These are phyloP conservation scores for Drosophila sucinea DNA, from an alignment of 1,140 invertebrate genomes.

Conservation along the genomic window DNA sequence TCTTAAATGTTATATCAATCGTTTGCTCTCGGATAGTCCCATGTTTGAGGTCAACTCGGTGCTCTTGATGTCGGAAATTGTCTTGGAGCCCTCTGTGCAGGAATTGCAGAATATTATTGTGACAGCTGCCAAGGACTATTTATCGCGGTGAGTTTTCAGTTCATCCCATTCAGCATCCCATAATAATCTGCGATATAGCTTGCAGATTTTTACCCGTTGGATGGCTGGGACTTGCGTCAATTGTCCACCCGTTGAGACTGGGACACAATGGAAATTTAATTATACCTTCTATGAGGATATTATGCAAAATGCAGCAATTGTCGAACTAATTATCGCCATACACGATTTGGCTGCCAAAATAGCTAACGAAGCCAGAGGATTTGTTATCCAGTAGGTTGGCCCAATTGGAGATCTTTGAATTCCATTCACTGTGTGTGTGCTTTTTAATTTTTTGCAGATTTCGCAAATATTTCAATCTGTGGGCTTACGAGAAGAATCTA, in stretches of 20 bases:
- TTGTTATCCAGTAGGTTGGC: constrained; percentile 62
- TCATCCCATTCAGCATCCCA: background rate
- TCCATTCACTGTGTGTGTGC: background rate
- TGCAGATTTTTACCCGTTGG: constrained; percentile 92
- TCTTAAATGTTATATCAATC: constrained; percentile 87
- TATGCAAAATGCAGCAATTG: constrained; percentile 85
- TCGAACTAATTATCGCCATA: constrained; percentile 59
- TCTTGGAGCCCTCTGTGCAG: constrained; percentile 88
- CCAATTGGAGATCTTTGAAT: background rate
- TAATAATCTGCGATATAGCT: constrained; percentile 75
- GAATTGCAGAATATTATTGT: constrained; percentile 91
- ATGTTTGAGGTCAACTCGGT: constrained; percentile 91
- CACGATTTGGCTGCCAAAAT: constrained; percentile 58
- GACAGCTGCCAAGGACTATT: constrained; percentile 86
- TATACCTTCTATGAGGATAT: constrained; percentile 92
- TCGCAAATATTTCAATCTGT: constrained; percentile 86
- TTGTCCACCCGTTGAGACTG: constrained; percentile 84
- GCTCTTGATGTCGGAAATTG: constrained; percentile 89
- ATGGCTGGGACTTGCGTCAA: constrained; percentile 91
- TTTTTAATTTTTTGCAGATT: constrained; percentile 48
- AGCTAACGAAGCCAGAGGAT: constrained; percentile 46
- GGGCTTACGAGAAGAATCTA: constrained; percentile 91
- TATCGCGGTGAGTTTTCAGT: constrained; percentile 84
- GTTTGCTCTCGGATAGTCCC: constrained; percentile 85
- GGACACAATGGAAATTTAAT: constrained; percentile 85